A percentile compares a stretch with the other conserved stretches of the same genome.
Conservation (phyloP, 2,888 invertebrate species). For the Cheiracanthium punctorium region DNA sequence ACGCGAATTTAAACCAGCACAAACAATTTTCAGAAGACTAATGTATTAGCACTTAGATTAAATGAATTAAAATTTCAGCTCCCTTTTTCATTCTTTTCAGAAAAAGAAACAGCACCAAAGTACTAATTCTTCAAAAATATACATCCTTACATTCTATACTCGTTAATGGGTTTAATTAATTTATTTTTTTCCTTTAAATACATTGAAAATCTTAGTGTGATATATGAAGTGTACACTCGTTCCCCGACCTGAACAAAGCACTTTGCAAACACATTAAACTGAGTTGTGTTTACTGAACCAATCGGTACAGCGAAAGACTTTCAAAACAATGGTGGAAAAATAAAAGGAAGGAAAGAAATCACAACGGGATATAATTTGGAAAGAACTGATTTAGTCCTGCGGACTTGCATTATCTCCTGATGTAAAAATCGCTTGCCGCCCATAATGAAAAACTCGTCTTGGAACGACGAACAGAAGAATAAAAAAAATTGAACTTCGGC, state of each 20-base stretch:
- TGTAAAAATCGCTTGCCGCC: background rate
- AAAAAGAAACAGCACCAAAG: no score
- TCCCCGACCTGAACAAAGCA: background rate
- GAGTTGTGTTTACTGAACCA: background rate
- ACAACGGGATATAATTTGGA: background rate
- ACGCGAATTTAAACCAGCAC: no score
- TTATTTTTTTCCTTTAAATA: no score
- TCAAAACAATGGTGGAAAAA: no score
- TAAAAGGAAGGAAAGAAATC: background rate
- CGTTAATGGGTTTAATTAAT: no score
- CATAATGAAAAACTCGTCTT: background rate
- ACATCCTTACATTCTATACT: no score
- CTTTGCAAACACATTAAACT: background rate
- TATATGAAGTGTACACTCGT: background rate
- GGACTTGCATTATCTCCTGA: constrained; percentile 3
- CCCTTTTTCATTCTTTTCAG: no score
- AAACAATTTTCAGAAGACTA: no score
- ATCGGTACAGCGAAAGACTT: background rate
- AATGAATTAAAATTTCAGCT: no score
- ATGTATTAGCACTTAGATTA: no score
- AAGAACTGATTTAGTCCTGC: background rate
- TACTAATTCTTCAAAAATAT: no score
- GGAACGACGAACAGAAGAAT: background rate
- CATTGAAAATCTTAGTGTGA: no score
- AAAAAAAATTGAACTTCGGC: background rate